A percentile compares a stretch with the other conserved stretches of the same genome.
Evolutionary conservation across 1,140 invertebrate genomes (phyloP).

Genomic region (Littorina saxatilis): DNA sequence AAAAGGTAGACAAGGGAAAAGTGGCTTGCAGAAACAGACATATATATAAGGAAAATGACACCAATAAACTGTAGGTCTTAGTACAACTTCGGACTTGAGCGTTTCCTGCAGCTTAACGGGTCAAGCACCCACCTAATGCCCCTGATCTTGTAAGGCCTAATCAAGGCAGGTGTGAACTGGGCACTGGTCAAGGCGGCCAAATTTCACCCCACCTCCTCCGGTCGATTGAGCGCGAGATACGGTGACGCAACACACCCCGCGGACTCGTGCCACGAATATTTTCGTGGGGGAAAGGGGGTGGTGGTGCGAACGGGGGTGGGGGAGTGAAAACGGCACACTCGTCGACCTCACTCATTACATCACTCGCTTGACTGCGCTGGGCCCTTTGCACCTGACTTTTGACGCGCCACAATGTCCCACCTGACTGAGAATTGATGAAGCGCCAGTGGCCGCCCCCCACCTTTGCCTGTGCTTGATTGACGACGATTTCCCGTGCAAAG

Average conservation of each 20-base stretch:
- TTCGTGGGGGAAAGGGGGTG: too few species aligned
- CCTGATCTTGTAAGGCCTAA: constrained; percentile 1
- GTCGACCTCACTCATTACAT: neutral
- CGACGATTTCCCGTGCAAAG: neutral
- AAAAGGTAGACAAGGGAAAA: too few species aligned
- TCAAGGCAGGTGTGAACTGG: neutral
- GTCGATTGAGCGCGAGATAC: neutral
- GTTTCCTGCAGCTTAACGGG: neutral
- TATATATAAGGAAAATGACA: too few species aligned
- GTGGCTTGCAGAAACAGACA: too few species aligned
- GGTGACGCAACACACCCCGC: neutral
- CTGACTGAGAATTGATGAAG: neutral
- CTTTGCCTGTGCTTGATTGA: neutral
- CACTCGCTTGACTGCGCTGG: neutral
- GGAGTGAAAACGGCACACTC: neutral
- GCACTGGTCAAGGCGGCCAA: neutral
- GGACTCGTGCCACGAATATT: too few species aligned
- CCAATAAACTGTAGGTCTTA: too few species aligned
- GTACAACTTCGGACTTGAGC: too few species aligned
- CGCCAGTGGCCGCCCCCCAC: neutral
- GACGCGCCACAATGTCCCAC: too few species aligned
- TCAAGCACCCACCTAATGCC: constrained; percentile 13
- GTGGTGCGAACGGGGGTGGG: neutral
- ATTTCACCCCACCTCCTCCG: neutral
- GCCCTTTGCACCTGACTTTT: neutral